Base-by-base conservation (phyloP, 2,888 invertebrate species). In the Microchrysa polita region DNA sequence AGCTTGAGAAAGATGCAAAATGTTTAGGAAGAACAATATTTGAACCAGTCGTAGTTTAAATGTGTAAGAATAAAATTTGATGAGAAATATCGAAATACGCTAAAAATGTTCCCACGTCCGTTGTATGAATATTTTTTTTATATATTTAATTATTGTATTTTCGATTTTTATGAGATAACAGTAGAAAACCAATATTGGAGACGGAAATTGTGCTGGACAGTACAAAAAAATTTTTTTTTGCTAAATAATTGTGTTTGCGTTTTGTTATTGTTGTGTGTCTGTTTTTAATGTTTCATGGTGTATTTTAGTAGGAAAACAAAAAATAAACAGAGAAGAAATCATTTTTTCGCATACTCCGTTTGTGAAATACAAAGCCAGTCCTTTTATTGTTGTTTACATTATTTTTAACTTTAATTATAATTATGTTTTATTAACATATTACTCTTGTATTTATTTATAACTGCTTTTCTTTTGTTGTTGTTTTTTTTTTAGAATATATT, bases 341-440 rank as follows among this genome's bases (percentile, higher is more conserved):
- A 57, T 40, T 69, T 42, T 23, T 57, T 12, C 16, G 55, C n/a
- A 40, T 23, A 52, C 69, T 69, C 42, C 69, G 69, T 57, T 57
- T 42, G 69, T 69, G 57, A 55, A 57, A 57, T 57, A 69, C 69
- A 57, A 57, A 69, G 69, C 69, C 69, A 69, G 69, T 69, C 69
- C 55, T 57, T 69, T 69, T 69, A 55, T 71, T 71, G 67, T 53
- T 67, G 55, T 40, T 52, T 16, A 34, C 53, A 44, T 53, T 52
- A 27, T 67, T 27, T 67, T 52, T 67, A 57, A 34, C 27, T 34
- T 34, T 40, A 23, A 67, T 14, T 67, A n/a, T 48, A 48, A 48
- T 48, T 48, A 16, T 63, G 18, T 72, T 72, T 69, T 20, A 57
- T 16, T 20, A 44, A 14, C 20, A 53, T 67, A 7, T 71, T 34